Evolutionary conservation across 2,797 vertebrate genomes (phyloP).

Genomic region (Etheostoma perlongum): DNA sequence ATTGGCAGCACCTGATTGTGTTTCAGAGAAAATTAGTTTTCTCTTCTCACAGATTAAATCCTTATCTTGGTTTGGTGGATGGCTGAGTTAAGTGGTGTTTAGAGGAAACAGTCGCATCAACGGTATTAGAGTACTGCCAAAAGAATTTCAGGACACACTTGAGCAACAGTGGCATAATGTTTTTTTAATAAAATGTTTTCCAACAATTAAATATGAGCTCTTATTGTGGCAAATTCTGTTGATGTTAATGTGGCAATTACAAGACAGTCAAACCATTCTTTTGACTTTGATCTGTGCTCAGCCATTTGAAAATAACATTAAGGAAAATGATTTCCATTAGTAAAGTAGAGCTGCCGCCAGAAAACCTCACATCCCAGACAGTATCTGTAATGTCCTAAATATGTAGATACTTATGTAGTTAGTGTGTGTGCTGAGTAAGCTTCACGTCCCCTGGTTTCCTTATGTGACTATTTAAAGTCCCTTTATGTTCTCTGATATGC

Average conservation of each 20-base stretch:
- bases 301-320: slow-evolving; percentile 54
- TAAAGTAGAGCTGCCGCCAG: slow-evolving; percentile 52
- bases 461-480: slow-evolving; percentile 45
- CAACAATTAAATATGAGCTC: slow-evolving; percentile 26
- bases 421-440: slow-evolving; percentile 32
- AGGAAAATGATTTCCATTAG: slow-evolving; percentile 52
- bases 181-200: slow-evolving; percentile 21
- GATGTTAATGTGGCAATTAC: slow-evolving; percentile 33
- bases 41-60: slow-evolving; percentile 9
- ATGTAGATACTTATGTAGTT: slow-evolving; percentile 57
- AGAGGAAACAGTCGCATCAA: slow-evolving; percentile 9
- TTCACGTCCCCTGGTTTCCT: slow-evolving; percentile 4
- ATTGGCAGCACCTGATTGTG: slow-evolving; percentile 19
- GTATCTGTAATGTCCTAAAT: slow-evolving; percentile 36
- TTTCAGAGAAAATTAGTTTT: slow-evolving; percentile 23
- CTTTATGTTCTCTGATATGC: slow-evolving; percentile 47
- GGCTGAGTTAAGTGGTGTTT: slow-evolving; percentile 20
- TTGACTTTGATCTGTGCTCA: slow-evolving; percentile 27
- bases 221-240: slow-evolving; percentile 27
- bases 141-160: slow-evolving; percentile 18
- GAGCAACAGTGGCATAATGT: slow-evolving; percentile 10
- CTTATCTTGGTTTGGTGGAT: background rate
- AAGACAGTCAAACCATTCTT: slow-evolving; percentile 31
- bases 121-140: slow-evolving; percentile 23
- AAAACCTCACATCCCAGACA: slow-evolving; percentile 48